Evolutionary conservation across 2,113 vertebrate genomes (phyloP).

Genomic region (Xyrauchen texanus): DNA sequence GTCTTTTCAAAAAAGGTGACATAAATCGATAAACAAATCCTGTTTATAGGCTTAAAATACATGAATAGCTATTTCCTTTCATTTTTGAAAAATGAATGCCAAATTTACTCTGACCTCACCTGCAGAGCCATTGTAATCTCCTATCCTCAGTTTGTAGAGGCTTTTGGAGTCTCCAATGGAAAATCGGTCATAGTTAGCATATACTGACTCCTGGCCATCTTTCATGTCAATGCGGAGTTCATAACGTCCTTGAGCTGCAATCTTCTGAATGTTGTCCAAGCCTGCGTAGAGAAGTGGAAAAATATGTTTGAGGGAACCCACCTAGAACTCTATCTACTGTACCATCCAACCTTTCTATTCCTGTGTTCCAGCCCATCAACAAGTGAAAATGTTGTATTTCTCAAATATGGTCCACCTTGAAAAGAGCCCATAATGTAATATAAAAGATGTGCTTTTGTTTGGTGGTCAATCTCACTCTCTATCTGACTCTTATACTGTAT

Average conservation of each 20-base stretch:
- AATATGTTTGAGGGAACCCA: background rate
- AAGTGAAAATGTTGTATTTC: background rate
- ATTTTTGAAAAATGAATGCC: background rate
- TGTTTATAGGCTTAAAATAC: too few relatives aligned
- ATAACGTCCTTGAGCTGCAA: constrained; percentile 88
- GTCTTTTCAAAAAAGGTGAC: too few relatives aligned
- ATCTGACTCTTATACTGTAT: background rate
- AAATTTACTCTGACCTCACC: constrained; percentile 71
- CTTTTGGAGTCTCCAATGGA: constrained; percentile 84
- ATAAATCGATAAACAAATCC: too few relatives aligned
- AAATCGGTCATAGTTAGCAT: constrained; percentile 91
- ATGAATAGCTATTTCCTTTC: background rate
- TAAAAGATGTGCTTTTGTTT: constrained; percentile 40
- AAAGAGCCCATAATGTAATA: constrained; percentile 26
- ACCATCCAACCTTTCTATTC: background rate
- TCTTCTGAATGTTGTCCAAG: constrained; percentile 92
- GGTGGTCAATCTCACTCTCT: constrained; percentile 17
- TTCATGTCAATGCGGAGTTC: constrained; percentile 94
- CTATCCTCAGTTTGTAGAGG: constrained; percentile 91
- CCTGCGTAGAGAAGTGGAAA: constrained; percentile 72
- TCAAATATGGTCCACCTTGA: constrained; percentile 50
- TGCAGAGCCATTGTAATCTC: constrained; percentile 92
- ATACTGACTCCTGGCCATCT: constrained; percentile 86
- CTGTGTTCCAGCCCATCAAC: background rate
- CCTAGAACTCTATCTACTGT: background rate